Conservation (phyloP, 2,888 invertebrate genomes). For the Yponomeuta malinellus region DNA sequence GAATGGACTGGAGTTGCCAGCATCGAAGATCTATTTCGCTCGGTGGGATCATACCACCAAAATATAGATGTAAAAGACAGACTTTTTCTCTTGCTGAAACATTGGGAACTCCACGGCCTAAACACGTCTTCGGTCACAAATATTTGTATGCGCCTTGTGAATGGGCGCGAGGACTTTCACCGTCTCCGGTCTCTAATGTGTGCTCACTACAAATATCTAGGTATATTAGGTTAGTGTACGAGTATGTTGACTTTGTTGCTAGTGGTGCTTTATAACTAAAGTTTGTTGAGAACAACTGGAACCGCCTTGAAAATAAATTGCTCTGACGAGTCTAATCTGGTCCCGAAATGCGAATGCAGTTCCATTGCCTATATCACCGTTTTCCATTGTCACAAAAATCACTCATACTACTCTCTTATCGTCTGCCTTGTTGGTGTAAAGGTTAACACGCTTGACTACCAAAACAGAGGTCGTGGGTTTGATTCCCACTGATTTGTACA, state of each 20-base stretch:
- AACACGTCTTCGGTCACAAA: slow-evolving; percentile 70
- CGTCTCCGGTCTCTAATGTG: slow-evolving; percentile 29
- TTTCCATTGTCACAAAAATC: no score
- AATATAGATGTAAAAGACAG: no score
- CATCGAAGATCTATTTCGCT: no score
- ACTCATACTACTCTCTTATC: no score
- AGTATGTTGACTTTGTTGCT: background rate
- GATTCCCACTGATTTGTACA: no score
- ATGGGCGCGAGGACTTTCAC: slow-evolving; percentile 72
- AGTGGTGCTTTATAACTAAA: background rate
- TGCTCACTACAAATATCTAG: slow-evolving; percentile 1
- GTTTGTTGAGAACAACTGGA: background rate
- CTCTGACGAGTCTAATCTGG: background rate
- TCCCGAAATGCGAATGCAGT: background rate
- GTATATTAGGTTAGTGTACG: background rate
- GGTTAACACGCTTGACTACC: no score
- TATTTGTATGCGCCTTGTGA: slow-evolving; percentile 75
- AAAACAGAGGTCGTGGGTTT: no score
- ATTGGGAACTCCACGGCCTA: slow-evolving; percentile 34
- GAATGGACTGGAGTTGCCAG: no score
- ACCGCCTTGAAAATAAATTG: background rate
- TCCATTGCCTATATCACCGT: background rate
- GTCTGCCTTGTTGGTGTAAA: no score
- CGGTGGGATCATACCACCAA: no score
- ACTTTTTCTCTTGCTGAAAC: no score